These are phyloP conservation scores for Popillia japonica DNA, from an alignment of 1,140 invertebrate species.

Conservation along the genomic window DNA sequence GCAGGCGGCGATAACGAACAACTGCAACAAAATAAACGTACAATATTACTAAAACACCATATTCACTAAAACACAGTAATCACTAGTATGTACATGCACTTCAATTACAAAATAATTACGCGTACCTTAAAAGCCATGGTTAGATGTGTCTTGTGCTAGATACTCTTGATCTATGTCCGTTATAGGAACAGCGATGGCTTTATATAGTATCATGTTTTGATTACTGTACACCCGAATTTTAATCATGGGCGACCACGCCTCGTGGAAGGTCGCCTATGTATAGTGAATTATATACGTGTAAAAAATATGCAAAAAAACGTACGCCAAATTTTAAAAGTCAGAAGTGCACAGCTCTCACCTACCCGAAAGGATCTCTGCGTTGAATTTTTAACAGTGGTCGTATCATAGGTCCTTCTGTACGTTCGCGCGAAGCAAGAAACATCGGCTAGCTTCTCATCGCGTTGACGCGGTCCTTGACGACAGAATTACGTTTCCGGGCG, in stretches of 20 bases:
- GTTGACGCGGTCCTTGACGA: background rate
- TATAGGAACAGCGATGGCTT: background rate
- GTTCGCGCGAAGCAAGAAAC: background rate
- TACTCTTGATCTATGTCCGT: conserved; percentile 9
- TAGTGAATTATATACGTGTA: conserved; percentile 17
- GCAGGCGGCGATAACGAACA: conserved; percentile 60
- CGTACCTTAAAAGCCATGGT: conserved; percentile 21
- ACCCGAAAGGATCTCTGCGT: background rate
- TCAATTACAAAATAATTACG: background rate
- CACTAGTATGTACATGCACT: background rate
- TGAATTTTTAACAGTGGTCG: conserved; percentile 9
- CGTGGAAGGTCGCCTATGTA: conserved; percentile 10
- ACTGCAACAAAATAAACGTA: conserved; percentile 56
- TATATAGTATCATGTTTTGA: conserved; percentile 19
- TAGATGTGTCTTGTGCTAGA: conserved; percentile 15
- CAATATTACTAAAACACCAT: background rate
- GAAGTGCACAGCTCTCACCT: conserved; percentile 22
- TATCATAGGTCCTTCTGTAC: background rate
- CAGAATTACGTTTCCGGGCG: background rate
- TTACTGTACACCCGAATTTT: conserved; percentile 29
- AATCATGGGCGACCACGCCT: conserved; percentile 18
- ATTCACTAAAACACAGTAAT: conserved; percentile 3
- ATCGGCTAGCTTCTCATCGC: background rate
- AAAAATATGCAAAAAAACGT: conserved; percentile 34
- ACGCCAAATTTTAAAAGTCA: conserved; percentile 29